These are phyloP conservation scores for Parelbella ahira DNA, from an alignment of 2,888 invertebrate genomes.

Conservation along the genomic window DNA sequence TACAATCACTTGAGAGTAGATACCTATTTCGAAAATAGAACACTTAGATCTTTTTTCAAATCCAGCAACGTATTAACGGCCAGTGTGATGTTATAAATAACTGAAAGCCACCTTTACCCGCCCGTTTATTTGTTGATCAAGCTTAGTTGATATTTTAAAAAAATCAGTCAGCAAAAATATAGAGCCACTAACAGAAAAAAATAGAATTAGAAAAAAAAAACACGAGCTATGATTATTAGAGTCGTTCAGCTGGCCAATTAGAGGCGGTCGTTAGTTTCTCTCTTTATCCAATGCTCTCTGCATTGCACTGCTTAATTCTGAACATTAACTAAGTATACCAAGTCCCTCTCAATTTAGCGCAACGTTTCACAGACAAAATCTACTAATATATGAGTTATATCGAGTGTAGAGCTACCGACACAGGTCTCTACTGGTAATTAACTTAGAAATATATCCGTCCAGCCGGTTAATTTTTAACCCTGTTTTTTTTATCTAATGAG, in stretches of 20 bases:
- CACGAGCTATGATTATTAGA: slow-evolving; percentile 1
- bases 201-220: slow-evolving; percentile 4
- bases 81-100: no score
- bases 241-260: slow-evolving; percentile 6
- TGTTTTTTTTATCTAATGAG: no score
- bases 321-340: slow-evolving; percentile 17
- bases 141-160: no score
- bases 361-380: slow-evolving; percentile 12
- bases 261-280: slow-evolving; percentile 6
- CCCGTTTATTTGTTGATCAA: no score
- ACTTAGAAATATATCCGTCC: slow-evolving; percentile 3
- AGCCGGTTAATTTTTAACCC: no score
- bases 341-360: slow-evolving; percentile 20
- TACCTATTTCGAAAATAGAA: no score
- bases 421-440: slow-evolving; percentile 4
- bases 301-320: slow-evolving; percentile 26
- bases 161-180: no score
- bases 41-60: no score
- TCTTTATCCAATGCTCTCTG: slow-evolving; percentile 22
- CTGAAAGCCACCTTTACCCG: no score
- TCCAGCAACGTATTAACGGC: no score
- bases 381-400: background rate
- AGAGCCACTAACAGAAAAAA: slow-evolving; percentile 2
- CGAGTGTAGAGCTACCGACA: background rate
- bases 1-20: no score